Evolutionary conservation across 35 echinoderm and acorn worm species (phyloP), one percentile per base, ranked within the genome.

Genomic region (Stichopus chloronotus): DNA sequence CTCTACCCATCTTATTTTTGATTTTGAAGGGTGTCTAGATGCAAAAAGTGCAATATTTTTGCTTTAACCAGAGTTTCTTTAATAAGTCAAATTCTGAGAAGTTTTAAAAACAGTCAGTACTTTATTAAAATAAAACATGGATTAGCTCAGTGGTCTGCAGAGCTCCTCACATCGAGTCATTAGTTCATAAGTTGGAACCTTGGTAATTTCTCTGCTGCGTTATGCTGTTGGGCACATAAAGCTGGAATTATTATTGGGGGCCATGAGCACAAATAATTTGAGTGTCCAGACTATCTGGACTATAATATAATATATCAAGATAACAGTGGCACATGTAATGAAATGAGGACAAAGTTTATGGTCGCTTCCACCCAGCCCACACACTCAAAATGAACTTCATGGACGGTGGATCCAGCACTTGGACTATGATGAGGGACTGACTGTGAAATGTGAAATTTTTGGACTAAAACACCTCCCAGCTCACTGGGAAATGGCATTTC

Each of bases 171-270:
- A 76, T 76, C 72, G 14, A 76, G 72, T 76, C 72, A 24, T 76
- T 76, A 76, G 72, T 16, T 76, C 5, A 76, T 16, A 24, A 76
- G 72, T 76, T 76, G 72, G 72, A 76, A 4, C 25, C 5, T 76
- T 13, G 72, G 72, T 76, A 13, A 76, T 20, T 76, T 24, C 72
- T 4, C 14, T 76, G 72, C 72, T 76, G 17, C 5, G 14, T 76
- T 76, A 76, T 76, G 72, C 72, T 76, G 72, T 76, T 76, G 72
- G 72, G 72, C 72, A 76, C 72, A 76, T 24, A 76, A 76, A 76
- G 72, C 72, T 16, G 72, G 72, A 76, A 76, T 76, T 76, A 76
- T 76, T 76, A 76, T 16, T 76, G 72, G 72, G 72, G 72, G 17
- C 72, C 5, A n/a, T n/a, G n/a, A n/a, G n/a, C n/a, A n/a, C n/a